Evolutionary conservation across 2,113 vertebrate genomes (phyloP).

Genomic region (Callionymus lyra): DNA sequence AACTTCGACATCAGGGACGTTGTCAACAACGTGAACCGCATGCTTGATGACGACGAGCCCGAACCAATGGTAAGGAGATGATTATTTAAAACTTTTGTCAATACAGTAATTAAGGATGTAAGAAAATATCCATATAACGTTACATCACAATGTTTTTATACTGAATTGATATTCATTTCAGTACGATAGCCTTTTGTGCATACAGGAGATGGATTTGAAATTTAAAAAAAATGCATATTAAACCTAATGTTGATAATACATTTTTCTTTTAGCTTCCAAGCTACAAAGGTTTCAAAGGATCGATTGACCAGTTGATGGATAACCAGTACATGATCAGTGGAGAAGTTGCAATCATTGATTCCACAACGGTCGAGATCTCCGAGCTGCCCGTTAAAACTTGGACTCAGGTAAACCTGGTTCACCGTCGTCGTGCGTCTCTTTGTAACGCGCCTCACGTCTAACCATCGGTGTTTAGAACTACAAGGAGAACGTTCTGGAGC

Average conservation of each 20-base stretch:
- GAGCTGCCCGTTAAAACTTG: slow-evolving; percentile 89
- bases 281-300: slow-evolving; percentile 92
- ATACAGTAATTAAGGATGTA: too few relatives aligned
- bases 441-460: not conserved
- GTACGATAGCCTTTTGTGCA: too few relatives aligned
- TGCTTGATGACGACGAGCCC: slow-evolving; percentile 83
- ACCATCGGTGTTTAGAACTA: slow-evolving; percentile 65
- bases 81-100: not conserved
- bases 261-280: slow-evolving; percentile 74
- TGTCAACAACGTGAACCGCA: slow-evolving; percentile 79
- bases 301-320: slow-evolving; percentile 77
- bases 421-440: not conserved
- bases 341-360: slow-evolving; percentile 86
- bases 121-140: too few relatives aligned
- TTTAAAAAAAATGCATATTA: too few relatives aligned
- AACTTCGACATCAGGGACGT: slow-evolving; percentile 86
- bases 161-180: too few relatives aligned
- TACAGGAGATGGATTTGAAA: too few relatives aligned
- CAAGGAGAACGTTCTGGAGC: slow-evolving; percentile 92
- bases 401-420: slow-evolving; percentile 85
- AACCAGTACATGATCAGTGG: slow-evolving; percentile 86
- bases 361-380: slow-evolving; percentile 94
- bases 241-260: too few relatives aligned
- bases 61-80: slow-evolving; percentile 77
- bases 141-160: too few relatives aligned